Base-by-base conservation (phyloP, 2,888 invertebrate genomes). In the Ctenicera cuprea region DNA sequence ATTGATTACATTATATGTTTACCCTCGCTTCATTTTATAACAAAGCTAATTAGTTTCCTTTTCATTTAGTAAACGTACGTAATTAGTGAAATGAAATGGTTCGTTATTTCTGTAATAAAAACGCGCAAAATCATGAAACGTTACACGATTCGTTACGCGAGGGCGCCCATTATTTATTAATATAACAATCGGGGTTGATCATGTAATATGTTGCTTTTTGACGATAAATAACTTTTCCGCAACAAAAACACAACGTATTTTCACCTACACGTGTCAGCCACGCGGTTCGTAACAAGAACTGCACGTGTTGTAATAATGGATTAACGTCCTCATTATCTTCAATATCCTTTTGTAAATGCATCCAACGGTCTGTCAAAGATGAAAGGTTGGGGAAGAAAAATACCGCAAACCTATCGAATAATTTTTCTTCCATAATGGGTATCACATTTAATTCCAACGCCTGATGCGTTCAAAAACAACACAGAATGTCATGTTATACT, bases 401-500 rank as follows among this genome's bases (percentile, higher is more conserved):
- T 38, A 50, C 33, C 30, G 59, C 61, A 59, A 61, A 22, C 48
- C 43, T 50, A 59, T 69, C 43, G 61, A 59, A 71, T 71, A 57
- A 50, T 50, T 79, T 79, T 78, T 77, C 76, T 48, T 80, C 79
- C 80, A 79, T 79, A 80, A 79, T 77, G 72, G 78, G 81, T 81
- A 82, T 82, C 82, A 78, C 79, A 77, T 82, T 82, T 78, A 72
- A 74, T 79, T 79, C 78, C 78, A 80, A 80, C 81, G 82, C 81
- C 78, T 82, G 83, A 82, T 83, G 83, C 81, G 78, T 83, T 82
- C 80, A 78, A 80, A 82, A 82, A 80, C 80, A 82, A 82, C 81
- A 82, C 81, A 76, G 75, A 79, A 80, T 82, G 85, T 83, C 84
- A 84, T 85, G 84, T 85, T 84, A 85, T 84, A 84, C 84, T 82